Conservation (phyloP, 2,888 invertebrate genomes). For the Andrena chrysosceles region DNA sequence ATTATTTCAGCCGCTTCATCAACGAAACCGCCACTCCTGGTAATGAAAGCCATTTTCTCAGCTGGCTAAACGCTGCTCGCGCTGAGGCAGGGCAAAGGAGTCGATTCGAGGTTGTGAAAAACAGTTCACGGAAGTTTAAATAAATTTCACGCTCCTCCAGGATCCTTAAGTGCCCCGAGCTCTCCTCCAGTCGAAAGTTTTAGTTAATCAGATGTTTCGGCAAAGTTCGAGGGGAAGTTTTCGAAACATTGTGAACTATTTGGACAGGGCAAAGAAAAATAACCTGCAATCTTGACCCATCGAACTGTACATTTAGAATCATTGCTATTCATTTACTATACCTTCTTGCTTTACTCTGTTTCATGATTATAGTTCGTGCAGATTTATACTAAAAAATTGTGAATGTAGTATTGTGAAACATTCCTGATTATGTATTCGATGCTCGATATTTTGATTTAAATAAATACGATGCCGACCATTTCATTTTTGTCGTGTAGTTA, state of each 20-base stretch:
- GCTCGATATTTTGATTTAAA: too few species aligned
- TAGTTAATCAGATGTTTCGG: not conserved
- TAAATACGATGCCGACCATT: too few species aligned
- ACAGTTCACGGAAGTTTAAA: not conserved
- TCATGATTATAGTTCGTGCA: not conserved
- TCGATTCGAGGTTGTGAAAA: slow-evolving; percentile 5
- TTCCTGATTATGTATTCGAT: too few species aligned
- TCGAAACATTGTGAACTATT: not conserved
- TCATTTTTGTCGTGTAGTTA: too few species aligned
- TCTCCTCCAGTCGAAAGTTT: not conserved
- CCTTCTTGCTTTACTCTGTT: not conserved
- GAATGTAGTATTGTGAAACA: too few species aligned
- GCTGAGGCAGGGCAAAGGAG: not conserved
- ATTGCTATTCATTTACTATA: not conserved
- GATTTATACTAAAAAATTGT: too few species aligned
- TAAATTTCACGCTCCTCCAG: not conserved
- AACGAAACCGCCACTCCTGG: slow-evolving; percentile 24
- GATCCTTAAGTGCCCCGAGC: not conserved
- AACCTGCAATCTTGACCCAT: too few species aligned
- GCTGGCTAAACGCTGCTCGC: slow-evolving; percentile 1
- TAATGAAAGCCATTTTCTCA: slow-evolving; percentile 51
- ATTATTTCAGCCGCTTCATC: slow-evolving; percentile 45
- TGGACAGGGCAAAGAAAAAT: not conserved
- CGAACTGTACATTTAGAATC: not conserved
- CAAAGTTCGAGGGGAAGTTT: not conserved